Percentiles rank a stretch among this genome's conserved stretches.
Conservation (phyloP, 2,113 vertebrate species). For the Hemiprocne comata region DNA sequence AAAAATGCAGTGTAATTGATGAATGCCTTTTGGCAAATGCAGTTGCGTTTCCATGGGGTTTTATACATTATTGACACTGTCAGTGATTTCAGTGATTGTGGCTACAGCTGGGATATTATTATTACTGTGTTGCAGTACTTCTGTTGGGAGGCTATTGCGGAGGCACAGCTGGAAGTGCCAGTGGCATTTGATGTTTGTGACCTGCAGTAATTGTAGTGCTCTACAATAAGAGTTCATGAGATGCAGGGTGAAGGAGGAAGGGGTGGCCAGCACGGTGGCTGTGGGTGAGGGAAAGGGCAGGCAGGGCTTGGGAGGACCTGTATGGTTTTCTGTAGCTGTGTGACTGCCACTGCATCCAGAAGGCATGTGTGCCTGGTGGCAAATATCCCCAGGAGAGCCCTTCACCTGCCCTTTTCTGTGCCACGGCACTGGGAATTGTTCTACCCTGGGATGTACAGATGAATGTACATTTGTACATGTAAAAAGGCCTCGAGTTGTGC, state of each 20-base stretch:
- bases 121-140: conserved; percentile 68
- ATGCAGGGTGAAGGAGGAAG: conserved; percentile 47
- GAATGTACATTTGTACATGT: too few relatives aligned
- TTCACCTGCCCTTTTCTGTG: background rate
- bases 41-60: conserved; percentile 68
- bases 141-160: conserved; percentile 69
- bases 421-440: background rate
- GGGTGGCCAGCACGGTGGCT: conserved; percentile 35
- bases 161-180: conserved; percentile 74
- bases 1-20: conserved; percentile 70
- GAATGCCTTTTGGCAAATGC: conserved; percentile 70
- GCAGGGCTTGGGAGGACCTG: background rate
- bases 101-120: conserved; percentile 75
- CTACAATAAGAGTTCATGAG: conserved; percentile 61
- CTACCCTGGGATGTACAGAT: too few relatives aligned
- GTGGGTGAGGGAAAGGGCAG: background rate
- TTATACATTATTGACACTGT: conserved; percentile 68
- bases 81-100: conserved; percentile 74
- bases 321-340: background rate
- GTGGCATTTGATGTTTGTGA: conserved; percentile 75
- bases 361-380: background rate
- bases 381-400: fast-evolving
- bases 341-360: background rate
- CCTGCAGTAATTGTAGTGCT: conserved; percentile 72
- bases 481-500: too few relatives aligned